Percentiles rank a stretch among this genome's conserved stretches.
These are phyloP conservation scores for Coptotermes formosanus DNA, from an alignment of 1,140 invertebrate species.

Conservation along the genomic window DNA sequence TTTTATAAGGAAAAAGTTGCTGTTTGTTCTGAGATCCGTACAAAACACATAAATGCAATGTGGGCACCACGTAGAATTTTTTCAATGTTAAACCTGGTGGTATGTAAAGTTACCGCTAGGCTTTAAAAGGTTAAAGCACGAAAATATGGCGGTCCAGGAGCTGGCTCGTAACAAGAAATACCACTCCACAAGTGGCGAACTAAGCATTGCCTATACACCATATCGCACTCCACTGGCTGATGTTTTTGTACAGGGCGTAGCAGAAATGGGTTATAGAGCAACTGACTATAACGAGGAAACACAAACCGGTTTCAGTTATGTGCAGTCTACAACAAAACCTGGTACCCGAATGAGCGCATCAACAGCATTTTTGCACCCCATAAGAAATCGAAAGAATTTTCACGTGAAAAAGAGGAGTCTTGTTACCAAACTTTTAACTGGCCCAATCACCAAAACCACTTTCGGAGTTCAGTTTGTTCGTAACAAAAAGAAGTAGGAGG, in stretches of 20 bases:
- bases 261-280: constrained; percentile 63
- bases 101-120: too few relatives aligned
- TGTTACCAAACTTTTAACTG: constrained; percentile 71
- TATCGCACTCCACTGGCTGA: constrained; percentile 61
- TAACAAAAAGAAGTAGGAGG: constrained; percentile 52
- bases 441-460: constrained; percentile 61
- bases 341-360: constrained; percentile 71
- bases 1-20: too few relatives aligned
- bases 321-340: constrained; percentile 62
- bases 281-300: constrained; percentile 71
- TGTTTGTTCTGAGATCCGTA: too few relatives aligned
- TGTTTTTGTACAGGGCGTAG: constrained; percentile 65
- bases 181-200: constrained; percentile 60
- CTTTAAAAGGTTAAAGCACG: too few relatives aligned
- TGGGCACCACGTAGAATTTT: too few relatives aligned
- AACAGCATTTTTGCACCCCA: constrained; percentile 68
- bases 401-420: constrained; percentile 61
- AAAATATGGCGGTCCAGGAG: constrained; percentile 62
- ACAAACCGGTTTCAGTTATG: constrained; percentile 61
- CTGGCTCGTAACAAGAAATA: constrained; percentile 52
- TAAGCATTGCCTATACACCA: constrained; percentile 58
- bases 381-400: constrained; percentile 60
- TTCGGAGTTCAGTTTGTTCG: constrained; percentile 63
- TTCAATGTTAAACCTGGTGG: too few relatives aligned
- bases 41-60: too few relatives aligned